A percentile compares a stretch with the other conserved stretches of the same genome.
Conservation (phyloP, 1,140 invertebrate genomes). For the Bursaphelenchus mucronatus region DNA sequence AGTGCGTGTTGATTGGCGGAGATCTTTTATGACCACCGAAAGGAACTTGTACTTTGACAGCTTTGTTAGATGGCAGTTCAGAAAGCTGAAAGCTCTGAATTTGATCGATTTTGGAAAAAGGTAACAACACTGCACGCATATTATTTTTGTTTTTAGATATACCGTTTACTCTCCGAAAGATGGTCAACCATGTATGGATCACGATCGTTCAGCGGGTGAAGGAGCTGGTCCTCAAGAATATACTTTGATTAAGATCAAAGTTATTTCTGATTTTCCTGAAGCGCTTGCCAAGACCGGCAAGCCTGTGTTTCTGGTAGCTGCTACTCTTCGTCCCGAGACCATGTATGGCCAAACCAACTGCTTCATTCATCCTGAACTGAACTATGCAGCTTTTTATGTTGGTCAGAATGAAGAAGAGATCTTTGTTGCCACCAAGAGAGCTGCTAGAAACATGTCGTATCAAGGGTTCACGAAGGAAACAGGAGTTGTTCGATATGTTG, state of each 20-base stretch:
- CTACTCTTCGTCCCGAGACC: conserved; percentile 94
- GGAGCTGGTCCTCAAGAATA: conserved; percentile 97
- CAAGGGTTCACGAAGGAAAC: conserved; percentile 74
- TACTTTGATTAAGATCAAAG: conserved; percentile 88
- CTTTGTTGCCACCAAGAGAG: conserved; percentile 74
- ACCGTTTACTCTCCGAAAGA: conserved; percentile 94
- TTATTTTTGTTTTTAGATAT: conserved; percentile 66
- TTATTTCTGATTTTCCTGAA: conserved; percentile 65
- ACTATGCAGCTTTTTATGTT: conserved; percentile 59
- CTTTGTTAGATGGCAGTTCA: conserved; percentile 94
- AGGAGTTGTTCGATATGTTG: conserved; percentile 72
- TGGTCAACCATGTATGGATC: conserved; percentile 98
- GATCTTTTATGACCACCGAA: conserved; percentile 96
- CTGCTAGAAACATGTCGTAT: conserved; percentile 29
- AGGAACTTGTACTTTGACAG: conserved; percentile 95
- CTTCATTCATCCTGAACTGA: conserved; percentile 90
- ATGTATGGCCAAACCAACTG: conserved; percentile 99
- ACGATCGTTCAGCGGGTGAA: conserved; percentile 89
- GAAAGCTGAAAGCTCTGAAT: conserved; percentile 76
- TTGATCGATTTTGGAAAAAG: conserved; percentile 95
- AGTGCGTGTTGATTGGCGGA: conserved; percentile 87
- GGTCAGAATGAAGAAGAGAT: conserved; percentile 68
- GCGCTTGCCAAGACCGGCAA: conserved; percentile 47
- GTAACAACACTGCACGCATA: conserved; percentile 35
- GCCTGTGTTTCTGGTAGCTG: conserved; percentile 81